Conservation (phyloP, 2,797 vertebrate species). For the Remorina albescens region DNA sequence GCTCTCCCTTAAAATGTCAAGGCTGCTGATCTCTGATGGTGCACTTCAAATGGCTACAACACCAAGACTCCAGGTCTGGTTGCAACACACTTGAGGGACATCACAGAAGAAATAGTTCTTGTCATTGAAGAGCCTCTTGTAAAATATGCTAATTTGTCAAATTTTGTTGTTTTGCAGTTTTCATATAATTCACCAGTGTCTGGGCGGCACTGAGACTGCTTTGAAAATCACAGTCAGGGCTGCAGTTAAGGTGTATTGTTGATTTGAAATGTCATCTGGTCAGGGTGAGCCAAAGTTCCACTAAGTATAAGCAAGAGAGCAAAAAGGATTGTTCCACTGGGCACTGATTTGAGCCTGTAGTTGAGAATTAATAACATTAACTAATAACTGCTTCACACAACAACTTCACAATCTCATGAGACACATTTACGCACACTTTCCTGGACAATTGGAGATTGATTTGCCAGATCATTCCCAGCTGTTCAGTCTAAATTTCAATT, state of each 20-base stretch:
- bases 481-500: background rate
- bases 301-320: background rate
- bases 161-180: background rate
- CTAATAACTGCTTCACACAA: background rate
- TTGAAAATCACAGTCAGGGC: background rate
- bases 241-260: background rate
- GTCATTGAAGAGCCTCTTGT: background rate
- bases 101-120: background rate
- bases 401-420: background rate
- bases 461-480: background rate
- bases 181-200: background rate
- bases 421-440: background rate
- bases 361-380: background rate
- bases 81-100: background rate
- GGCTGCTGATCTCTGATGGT: conserved; percentile 35
- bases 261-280: background rate
- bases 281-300: background rate
- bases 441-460: background rate
- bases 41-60: conserved; percentile 23
- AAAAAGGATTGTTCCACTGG: background rate
- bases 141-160: conserved; percentile 3
- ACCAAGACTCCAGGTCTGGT: conserved; percentile 1
- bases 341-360: background rate
- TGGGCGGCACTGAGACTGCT: background rate
- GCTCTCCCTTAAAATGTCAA: conserved; percentile 57